Evolutionary conservation across 2,797 vertebrate species (phyloP).

Genomic region (Enteromius trimaculatus): DNA sequence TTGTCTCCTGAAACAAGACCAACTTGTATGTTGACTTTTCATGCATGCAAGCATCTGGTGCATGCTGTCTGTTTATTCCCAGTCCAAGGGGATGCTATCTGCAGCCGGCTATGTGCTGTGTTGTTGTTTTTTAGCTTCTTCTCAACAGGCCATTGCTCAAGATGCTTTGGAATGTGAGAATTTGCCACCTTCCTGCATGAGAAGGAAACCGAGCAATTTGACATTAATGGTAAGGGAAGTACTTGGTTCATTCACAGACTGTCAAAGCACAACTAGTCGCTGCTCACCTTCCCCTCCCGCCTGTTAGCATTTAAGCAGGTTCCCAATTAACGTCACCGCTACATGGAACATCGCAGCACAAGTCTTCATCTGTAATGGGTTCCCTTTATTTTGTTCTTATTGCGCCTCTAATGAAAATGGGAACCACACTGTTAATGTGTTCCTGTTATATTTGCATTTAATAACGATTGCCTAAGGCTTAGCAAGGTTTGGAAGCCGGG

Average conservation of each 20-base stretch:
- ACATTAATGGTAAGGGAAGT: slow-evolving; percentile 50
- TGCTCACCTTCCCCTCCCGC: slow-evolving; percentile 59
- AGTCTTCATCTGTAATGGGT: slow-evolving; percentile 28
- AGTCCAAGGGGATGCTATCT: slow-evolving; percentile 50
- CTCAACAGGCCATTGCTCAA: slow-evolving; percentile 58
- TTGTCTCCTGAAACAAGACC: slow-evolving; percentile 54
- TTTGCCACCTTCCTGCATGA: slow-evolving; percentile 61
- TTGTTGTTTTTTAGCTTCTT: background rate
- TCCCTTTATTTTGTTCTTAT: slow-evolving; percentile 51
- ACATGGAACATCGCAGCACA: slow-evolving; percentile 18
- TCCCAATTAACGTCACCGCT: slow-evolving; percentile 26
- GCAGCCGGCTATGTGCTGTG: slow-evolving; percentile 64
- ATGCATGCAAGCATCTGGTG: slow-evolving; percentile 70
- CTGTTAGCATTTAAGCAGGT: slow-evolving; percentile 19
- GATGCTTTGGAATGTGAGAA: slow-evolving; percentile 65
- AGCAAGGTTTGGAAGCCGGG: slow-evolving; percentile 13
- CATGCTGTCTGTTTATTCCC: slow-evolving; percentile 58
- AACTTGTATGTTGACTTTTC: slow-evolving; percentile 59
- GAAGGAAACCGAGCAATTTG: slow-evolving; percentile 62
- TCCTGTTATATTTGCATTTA: slow-evolving; percentile 44
- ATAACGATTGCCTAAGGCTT: slow-evolving; percentile 42
- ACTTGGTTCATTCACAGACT: slow-evolving; percentile 54
- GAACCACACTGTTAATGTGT: slow-evolving; percentile 44
- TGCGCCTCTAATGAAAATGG: slow-evolving; percentile 39
- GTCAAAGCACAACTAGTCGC: slow-evolving; percentile 56